A percentile compares a stretch with the other conserved stretches of the same genome.
phyloP scores from a whole-genome alignment of 2,888 invertebrate species.

The Pegoplata infirma region DNA sequence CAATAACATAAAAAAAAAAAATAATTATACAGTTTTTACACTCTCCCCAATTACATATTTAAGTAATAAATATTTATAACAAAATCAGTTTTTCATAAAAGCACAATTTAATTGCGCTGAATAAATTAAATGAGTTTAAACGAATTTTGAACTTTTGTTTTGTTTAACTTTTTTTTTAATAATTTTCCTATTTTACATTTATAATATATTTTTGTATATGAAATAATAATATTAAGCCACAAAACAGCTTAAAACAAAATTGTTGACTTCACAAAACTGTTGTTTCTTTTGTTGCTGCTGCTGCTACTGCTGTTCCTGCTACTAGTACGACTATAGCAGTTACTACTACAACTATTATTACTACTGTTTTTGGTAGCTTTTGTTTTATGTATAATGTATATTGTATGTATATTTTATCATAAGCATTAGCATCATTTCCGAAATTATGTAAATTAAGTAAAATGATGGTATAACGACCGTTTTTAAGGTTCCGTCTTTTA shows the following conservation, averaged over 20 bases:
- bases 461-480: slow-evolving; percentile 60
- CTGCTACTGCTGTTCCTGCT: not conserved
- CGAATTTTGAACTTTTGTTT: not conserved
- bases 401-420: slow-evolving; percentile 30
- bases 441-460: slow-evolving; percentile 62
- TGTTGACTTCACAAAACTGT: not conserved
- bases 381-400: slow-evolving; percentile 17
- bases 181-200: not conserved
- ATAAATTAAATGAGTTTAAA: not conserved
- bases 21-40: too few species aligned
- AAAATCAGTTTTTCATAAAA: not conserved
- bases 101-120: not conserved
- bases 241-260: not conserved
- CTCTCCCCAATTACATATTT: too few species aligned
- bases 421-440: slow-evolving; percentile 56
- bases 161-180: not conserved
- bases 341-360: not conserved
- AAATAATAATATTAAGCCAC: not conserved
- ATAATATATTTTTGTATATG: not conserved
- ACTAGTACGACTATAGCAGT: too few species aligned
- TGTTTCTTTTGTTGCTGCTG: not conserved
- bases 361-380: not conserved
- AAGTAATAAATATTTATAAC: too few species aligned
- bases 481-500: slow-evolving; percentile 60
- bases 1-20: too few species aligned